A percentile compares a stretch with the other conserved stretches of the same genome.
Conservation (phyloP, 2,888 invertebrate species). For the Heliconius charithonia region DNA sequence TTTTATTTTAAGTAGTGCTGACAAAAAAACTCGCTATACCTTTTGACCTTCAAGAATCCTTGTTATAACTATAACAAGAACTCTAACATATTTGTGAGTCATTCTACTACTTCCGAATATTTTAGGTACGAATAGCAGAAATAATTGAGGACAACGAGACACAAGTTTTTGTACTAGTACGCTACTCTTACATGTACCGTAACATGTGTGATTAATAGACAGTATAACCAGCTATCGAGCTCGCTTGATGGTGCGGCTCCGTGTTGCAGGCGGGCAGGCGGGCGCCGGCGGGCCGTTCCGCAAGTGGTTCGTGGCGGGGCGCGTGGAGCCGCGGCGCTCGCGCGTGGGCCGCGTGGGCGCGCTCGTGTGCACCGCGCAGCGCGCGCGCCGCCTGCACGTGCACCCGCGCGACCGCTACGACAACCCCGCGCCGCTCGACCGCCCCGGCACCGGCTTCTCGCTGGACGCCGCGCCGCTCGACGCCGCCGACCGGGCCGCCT, state of each 20-base stretch:
- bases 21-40: too few relatives aligned
- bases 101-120: too few relatives aligned
- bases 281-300: constrained; percentile 94
- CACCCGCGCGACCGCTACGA: constrained; percentile 97
- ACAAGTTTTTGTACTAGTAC: too few relatives aligned
- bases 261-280: constrained; percentile 85
- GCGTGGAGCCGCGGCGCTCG: constrained; percentile 81
- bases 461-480: constrained; percentile 78
- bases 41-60: too few relatives aligned
- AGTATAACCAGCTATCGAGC: too few relatives aligned
- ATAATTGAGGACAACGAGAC: too few relatives aligned
- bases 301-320: constrained; percentile 92
- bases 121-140: too few relatives aligned
- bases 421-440: constrained; percentile 81
- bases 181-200: too few relatives aligned
- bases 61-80: too few relatives aligned
- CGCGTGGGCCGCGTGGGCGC: constrained; percentile 60
- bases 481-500: constrained; percentile 85
- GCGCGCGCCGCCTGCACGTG: constrained; percentile 90
- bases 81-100: too few relatives aligned
- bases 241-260: neutral
- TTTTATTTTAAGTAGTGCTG: too few relatives aligned
- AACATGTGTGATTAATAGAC: too few relatives aligned
- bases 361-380: constrained; percentile 88
- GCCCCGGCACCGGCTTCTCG: constrained; percentile 59